Conservation (phyloP, 2,888 invertebrate genomes). For the Norana najaformis region DNA sequence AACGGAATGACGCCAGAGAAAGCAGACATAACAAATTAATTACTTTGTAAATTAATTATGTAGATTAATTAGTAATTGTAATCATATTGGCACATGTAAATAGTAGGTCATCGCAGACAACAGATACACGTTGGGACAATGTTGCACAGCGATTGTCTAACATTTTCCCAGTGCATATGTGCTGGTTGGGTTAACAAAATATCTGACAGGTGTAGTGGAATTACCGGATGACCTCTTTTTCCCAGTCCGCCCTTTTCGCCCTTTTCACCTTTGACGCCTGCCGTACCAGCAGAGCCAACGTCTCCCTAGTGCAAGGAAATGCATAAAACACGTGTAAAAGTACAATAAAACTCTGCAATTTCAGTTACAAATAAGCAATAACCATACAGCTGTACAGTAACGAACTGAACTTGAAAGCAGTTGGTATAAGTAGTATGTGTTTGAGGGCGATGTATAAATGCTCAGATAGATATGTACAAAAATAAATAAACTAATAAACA, state of each 20-base stretch:
- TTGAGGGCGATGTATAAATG: too few relatives aligned
- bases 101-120: background rate
- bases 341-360: background rate
- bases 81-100: background rate
- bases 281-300: conserved; percentile 27
- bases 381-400: too few relatives aligned
- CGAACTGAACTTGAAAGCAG: too few relatives aligned
- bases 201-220: background rate
- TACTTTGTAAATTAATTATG: background rate
- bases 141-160: background rate
- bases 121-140: background rate
- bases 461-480: too few relatives aligned
- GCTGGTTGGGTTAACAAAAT: background rate
- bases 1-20: too few relatives aligned
- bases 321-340: background rate
- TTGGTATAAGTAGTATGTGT: too few relatives aligned
- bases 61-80: background rate
- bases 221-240: conserved; percentile 28
- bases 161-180: background rate
- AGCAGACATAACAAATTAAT: background rate
- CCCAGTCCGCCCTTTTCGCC: conserved; percentile 34
- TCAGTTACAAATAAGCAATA: background rate
- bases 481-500: too few relatives aligned
- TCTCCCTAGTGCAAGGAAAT: conserved; percentile 21
- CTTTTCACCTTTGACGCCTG: conserved; percentile 33